These are phyloP conservation scores for Urocolius indicus DNA, from an alignment of 2,113 vertebrate species.

Conservation along the genomic window DNA sequence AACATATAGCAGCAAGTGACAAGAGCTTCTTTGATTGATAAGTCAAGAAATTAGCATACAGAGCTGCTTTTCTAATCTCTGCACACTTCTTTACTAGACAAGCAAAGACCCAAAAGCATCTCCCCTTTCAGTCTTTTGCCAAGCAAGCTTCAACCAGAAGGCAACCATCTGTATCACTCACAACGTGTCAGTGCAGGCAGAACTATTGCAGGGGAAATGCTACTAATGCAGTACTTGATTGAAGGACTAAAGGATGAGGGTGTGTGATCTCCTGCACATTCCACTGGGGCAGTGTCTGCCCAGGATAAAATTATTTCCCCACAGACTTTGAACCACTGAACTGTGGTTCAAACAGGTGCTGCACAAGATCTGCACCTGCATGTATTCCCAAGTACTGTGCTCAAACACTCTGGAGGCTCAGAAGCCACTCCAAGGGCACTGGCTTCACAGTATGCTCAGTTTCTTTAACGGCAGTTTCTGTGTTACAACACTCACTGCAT, in stretches of 20 bases:
- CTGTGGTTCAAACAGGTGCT: fast-evolving
- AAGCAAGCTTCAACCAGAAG: neutral
- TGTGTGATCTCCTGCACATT: neutral
- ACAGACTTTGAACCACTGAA: neutral
- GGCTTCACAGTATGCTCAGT: neutral
- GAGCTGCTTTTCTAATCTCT: neutral
- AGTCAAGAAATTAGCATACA: neutral
- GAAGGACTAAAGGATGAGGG: neutral
- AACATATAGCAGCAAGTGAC: neutral
- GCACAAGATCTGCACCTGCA: neutral
- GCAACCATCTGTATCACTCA: neutral
- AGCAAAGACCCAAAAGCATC: neutral
- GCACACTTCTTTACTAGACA: neutral
- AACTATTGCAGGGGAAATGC: neutral
- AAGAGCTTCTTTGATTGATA: neutral
- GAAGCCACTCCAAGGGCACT: neutral
- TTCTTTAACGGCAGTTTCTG: neutral
- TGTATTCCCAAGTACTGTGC: neutral
- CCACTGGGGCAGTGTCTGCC: neutral
- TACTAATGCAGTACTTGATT: neutral
- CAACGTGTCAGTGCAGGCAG: neutral
- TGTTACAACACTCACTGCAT: neutral
- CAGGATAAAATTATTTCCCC: neutral
- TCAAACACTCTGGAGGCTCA: neutral
- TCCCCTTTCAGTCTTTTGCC: neutral